phyloP scores from a whole-genome alignment of 2,797 vertebrate species.

The Sebastes minor region DNA sequence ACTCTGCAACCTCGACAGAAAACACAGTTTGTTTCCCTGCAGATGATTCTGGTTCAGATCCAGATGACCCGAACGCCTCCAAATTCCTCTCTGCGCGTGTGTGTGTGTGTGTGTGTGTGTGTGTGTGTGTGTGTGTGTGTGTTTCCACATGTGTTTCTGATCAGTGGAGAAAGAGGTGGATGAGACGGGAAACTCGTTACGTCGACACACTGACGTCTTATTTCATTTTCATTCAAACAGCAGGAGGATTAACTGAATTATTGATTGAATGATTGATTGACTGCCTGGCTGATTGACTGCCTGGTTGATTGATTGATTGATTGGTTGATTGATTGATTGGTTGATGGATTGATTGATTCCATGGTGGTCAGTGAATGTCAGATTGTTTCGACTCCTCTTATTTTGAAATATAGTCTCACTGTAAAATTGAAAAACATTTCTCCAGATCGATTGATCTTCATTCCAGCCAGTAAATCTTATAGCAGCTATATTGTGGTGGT shows the following conservation, averaged over 20 bases:
- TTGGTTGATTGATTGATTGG: not conserved
- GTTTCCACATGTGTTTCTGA: conserved; percentile 30
- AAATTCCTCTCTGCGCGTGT: conserved; percentile 33
- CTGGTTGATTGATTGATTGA: not conserved
- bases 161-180: conserved; percentile 1
- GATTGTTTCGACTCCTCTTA: not conserved
- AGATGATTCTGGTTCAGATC: conserved; percentile 41
- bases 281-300: no score
- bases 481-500: not conserved
- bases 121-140: not conserved
- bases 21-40: conserved; percentile 22
- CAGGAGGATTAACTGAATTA: not conserved
- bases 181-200: not conserved
- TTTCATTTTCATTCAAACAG: not conserved
- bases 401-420: not conserved
- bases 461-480: not conserved
- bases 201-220: not conserved
- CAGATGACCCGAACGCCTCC: conserved; percentile 42
- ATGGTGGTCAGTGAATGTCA: not conserved
- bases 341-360: no score
- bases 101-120: not conserved
- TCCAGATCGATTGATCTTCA: not conserved
- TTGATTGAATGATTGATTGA: no score
- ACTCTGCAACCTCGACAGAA: not conserved
- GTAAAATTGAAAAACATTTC: not conserved